These are phyloP conservation scores for Unio delphinus DNA, from an alignment of 2,888 invertebrate species.

Conservation along the genomic window DNA sequence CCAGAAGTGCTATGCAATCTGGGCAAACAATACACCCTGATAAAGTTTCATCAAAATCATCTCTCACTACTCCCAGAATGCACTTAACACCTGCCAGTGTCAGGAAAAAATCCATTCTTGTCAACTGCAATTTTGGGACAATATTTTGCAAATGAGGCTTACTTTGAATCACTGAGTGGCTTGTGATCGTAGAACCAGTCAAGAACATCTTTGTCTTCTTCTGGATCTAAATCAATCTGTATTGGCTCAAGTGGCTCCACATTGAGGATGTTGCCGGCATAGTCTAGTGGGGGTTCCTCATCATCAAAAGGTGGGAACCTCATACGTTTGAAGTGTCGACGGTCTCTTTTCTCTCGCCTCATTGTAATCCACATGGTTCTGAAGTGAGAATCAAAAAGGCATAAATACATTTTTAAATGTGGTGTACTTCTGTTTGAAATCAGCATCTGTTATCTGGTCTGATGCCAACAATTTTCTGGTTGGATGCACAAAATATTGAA, in stretches of 20 bases:
- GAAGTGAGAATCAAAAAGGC: conserved; percentile 1
- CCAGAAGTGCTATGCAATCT: no score
- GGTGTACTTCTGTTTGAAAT: no score
- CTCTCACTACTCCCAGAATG: no score
- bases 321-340: conserved; percentile 99
- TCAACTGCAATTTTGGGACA: conserved; percentile 1
- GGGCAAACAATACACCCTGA: no score
- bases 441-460: not conserved
- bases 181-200: conserved; percentile 99
- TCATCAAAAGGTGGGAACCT: conserved; percentile 99
- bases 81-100: not conserved
- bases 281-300: conserved; percentile 99
- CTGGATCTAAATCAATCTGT: conserved; percentile 96
- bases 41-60: no score
- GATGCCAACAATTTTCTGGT: no score
- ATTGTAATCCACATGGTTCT: conserved; percentile 99
- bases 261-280: conserved; percentile 98
- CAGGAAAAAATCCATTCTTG: not conserved
- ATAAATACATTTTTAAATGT: no score
- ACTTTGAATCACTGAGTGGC: conserved; percentile 90
- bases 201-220: conserved; percentile 83
- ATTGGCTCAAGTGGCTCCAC: conserved; percentile 99
- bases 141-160: conserved; percentile 14
- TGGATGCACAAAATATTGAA: no score
- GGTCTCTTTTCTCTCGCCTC: conserved; percentile 97